Conservation (phyloP, 1,140 invertebrate species). For the Apis florea region DNA sequence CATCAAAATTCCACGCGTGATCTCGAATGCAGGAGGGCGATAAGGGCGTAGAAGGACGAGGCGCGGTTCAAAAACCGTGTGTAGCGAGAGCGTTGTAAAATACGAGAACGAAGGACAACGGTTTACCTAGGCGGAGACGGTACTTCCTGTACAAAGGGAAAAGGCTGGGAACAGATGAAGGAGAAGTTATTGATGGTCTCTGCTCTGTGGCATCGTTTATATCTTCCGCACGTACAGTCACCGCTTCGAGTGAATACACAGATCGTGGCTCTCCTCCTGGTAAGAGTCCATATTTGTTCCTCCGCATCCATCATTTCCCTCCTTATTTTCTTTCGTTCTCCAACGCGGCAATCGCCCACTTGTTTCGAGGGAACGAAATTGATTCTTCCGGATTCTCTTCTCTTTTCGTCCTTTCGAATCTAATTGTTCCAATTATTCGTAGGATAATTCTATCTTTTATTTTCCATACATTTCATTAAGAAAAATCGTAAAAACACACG, state of each 20-base stretch:
- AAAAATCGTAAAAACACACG: too few species aligned
- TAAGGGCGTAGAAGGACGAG: conserved; percentile 21
- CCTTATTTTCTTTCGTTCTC: conserved; percentile 51
- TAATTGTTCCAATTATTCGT: not conserved
- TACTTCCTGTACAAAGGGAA: conserved; percentile 49
- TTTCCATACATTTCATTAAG: too few species aligned
- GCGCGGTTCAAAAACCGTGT: conserved; percentile 8
- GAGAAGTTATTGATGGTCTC: conserved; percentile 74
- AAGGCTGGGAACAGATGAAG: conserved; percentile 44
- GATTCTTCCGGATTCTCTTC: conserved; percentile 31
- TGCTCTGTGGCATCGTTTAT: conserved; percentile 70
- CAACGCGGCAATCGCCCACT: conserved; percentile 37
- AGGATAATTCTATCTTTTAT: not conserved
- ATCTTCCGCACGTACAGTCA: conserved; percentile 70
- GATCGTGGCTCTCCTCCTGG: conserved; percentile 51
- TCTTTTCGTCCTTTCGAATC: not conserved
- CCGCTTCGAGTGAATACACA: conserved; percentile 65
- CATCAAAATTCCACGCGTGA: conserved; percentile 33
- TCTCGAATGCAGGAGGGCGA: conserved; percentile 16
- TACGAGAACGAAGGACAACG: conserved; percentile 41
- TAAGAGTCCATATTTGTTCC: conserved; percentile 46
- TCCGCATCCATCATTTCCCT: conserved; percentile 43
- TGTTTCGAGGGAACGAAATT: conserved; percentile 17
- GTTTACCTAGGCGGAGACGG: conserved; percentile 44
- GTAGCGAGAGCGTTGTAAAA: conserved; percentile 14